A percentile compares a stretch with the other conserved stretches of the same genome.
Conservation (phyloP, 1,140 invertebrate species). For the Drosophila kurseongensis region DNA sequence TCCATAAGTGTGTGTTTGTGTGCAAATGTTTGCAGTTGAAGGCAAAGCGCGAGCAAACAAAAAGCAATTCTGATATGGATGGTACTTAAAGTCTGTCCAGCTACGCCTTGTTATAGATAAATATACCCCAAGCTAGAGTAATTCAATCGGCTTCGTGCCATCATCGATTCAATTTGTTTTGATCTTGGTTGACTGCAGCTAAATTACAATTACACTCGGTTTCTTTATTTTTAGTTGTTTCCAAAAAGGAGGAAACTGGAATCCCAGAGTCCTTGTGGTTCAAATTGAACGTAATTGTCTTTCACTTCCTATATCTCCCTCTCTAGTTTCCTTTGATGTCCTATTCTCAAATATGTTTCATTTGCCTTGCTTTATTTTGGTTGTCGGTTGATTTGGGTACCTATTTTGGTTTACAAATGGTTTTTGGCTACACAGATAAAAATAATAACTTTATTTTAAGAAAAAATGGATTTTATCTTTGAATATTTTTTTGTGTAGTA, state of each 20-base stretch:
- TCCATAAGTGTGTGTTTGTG: background rate
- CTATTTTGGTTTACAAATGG: conserved; percentile 44
- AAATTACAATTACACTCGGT: conserved; percentile 73
- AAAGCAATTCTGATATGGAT: conserved; percentile 68
- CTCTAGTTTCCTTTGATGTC: conserved; percentile 25
- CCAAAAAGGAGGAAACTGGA: conserved; percentile 13
- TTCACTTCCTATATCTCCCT: conserved; percentile 3
- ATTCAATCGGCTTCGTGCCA: conserved; percentile 47
- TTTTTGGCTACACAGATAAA: conserved; percentile 20
- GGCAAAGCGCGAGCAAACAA: conserved; percentile 62
- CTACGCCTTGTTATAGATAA: conserved; percentile 20
- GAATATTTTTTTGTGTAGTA: too few species aligned
- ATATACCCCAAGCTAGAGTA: conserved; percentile 26
- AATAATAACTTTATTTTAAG: background rate
- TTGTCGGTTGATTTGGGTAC: conserved; percentile 63
- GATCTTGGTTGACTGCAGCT: conserved; percentile 52
- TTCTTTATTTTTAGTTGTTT: conserved; percentile 44
- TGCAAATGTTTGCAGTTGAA: conserved; percentile 64
- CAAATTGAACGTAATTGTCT: conserved; percentile 72
- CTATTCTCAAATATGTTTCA: conserved; percentile 29
- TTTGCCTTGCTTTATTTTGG: conserved; percentile 29
- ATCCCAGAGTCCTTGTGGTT: conserved; percentile 36
- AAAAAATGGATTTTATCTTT: background rate
- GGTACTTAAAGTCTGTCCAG: conserved; percentile 53
- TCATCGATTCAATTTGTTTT: conserved; percentile 62